Conservation (phyloP, 2,888 invertebrate genomes). For the Philhelius pedissequus region DNA sequence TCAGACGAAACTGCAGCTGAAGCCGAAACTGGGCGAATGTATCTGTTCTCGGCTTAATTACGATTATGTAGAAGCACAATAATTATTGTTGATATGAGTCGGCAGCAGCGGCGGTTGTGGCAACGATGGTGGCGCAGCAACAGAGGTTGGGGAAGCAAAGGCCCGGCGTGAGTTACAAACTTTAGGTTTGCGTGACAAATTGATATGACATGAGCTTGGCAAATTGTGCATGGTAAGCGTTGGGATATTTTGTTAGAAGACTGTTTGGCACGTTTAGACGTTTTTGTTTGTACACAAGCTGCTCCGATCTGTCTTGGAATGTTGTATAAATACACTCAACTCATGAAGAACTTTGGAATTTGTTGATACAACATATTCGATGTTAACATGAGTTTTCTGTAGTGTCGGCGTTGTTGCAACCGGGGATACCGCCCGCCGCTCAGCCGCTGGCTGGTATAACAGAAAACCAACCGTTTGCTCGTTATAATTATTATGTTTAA, state of each 20-base stretch:
- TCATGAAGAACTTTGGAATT: constrained; percentile 52
- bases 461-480: constrained; percentile 10
- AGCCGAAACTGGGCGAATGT: constrained; percentile 7
- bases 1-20: background rate
- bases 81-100: constrained; percentile 66
- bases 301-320: constrained; percentile 56
- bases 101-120: background rate
- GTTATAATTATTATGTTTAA: constrained; percentile 40
- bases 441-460: background rate
- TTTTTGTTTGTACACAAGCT: constrained; percentile 27
- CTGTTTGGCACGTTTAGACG: constrained; percentile 42
- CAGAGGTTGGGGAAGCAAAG: background rate
- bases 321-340: constrained; percentile 14
- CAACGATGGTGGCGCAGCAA: background rate
- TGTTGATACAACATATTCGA: constrained; percentile 44
- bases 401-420: background rate
- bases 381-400: constrained; percentile 47
- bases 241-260: constrained; percentile 31
- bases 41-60: constrained; percentile 55
- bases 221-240: constrained; percentile 58
- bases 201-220: constrained; percentile 67
- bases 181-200: constrained; percentile 67
- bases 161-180: constrained; percentile 46
- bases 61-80: constrained; percentile 67
- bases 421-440: background rate